Evolutionary conservation across 2,888 invertebrate genomes (phyloP), one percentile per base, ranked within the genome.

Genomic region (Dichetophora obliterata): DNA sequence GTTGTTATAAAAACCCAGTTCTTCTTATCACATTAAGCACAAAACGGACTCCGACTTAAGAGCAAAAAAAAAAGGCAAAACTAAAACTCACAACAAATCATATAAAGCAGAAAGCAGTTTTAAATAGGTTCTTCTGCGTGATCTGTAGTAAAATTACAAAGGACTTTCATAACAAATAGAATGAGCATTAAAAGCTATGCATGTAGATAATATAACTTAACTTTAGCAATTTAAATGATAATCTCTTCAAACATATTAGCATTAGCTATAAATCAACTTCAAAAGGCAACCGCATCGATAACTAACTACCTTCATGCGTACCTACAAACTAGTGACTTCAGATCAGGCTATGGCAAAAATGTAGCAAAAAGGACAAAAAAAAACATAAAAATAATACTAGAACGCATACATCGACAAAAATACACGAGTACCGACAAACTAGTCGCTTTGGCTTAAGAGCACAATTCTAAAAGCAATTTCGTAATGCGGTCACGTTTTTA

Each of bases 401-500:
- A 24, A 48, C 69, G 22, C 50, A 48, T 48, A 24, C 69, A 27
- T 19, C 8, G n/a, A 31, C 50, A 59, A 59, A 59, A 43, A 24
- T 34, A 34, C n/a, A n/a, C 19, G 31, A 31, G 31, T 31, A 63
- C 61, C 24, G 63, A 50, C 61, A 63, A 43, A 74, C 74, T 65
- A 74, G 65, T 73, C 73, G 65, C 34, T 31, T 50, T 14, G 65
- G 48, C 65, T 74, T 74, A 65, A 65, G 74, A 74, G 52, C 34
- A 65, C 52, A 52, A 65, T 74, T 65, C 54, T 74, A 65, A 74
- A 74, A 74, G 74, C 65, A 52, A 65, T 63, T 74, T 37, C 52
- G 74, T 65, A 74, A 74, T 52, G 74, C 22, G 74, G 65, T 74
- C 74, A 74, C 74, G 74, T 74, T 50, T 52, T 68, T 19, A 22